phyloP scores from a whole-genome alignment of 2,797 vertebrate genomes.

The Iguana delicatissima region DNA sequence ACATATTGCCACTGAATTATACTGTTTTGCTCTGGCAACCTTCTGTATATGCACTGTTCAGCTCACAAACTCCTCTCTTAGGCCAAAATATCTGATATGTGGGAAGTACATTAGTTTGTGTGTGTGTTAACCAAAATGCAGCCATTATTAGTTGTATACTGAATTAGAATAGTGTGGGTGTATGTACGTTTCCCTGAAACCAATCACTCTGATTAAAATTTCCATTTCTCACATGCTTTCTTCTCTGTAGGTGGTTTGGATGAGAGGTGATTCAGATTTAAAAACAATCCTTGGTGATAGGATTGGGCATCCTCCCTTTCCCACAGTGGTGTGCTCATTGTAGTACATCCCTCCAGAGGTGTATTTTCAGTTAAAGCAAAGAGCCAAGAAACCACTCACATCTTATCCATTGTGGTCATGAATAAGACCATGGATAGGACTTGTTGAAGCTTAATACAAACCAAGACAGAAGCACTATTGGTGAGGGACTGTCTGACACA shows the following conservation, averaged over 20 bases:
- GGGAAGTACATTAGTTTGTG: background rate
- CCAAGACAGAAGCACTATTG: background rate
- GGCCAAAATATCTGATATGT: background rate
- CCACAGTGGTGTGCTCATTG: background rate
- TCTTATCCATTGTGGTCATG: background rate
- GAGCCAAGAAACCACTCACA: background rate
- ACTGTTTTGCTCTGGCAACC: background rate
- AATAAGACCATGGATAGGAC: background rate
- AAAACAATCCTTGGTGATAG: background rate
- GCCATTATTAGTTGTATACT: background rate
- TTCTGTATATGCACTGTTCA: background rate
- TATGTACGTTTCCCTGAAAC: background rate
- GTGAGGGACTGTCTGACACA: background rate
- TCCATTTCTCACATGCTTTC: background rate
- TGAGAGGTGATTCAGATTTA: background rate
- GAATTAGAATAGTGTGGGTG: background rate
- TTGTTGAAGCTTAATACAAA: background rate
- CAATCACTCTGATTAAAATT: background rate
- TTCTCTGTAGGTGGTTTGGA: background rate
- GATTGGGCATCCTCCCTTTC: background rate
- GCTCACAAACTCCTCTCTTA: background rate
- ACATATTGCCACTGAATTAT: background rate
- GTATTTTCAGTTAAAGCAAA: background rate
- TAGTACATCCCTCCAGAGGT: background rate
- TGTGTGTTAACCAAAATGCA: background rate